These are phyloP conservation scores for Aradus depressus DNA, from an alignment of 2,888 invertebrate genomes.

Conservation along the genomic window DNA sequence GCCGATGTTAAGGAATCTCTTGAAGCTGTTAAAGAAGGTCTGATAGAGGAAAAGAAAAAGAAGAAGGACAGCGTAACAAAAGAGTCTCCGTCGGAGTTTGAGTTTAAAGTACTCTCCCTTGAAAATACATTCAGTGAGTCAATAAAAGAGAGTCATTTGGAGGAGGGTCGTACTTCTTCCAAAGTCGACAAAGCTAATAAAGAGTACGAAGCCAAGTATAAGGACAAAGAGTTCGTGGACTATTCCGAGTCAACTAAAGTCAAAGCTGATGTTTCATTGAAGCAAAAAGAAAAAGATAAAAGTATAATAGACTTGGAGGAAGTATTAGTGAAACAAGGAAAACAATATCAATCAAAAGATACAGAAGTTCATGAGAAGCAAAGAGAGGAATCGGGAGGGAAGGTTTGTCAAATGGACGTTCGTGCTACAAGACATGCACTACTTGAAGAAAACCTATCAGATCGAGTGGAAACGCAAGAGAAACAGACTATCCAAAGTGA, in stretches of 20 bases:
- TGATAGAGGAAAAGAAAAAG: conserved; percentile 54
- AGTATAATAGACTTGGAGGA: conserved; percentile 1
- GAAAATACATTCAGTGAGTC: conserved; percentile 31
- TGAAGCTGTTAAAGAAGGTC: conserved; percentile 56
- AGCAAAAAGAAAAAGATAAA: not conserved
- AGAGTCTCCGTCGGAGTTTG: conserved; percentile 62
- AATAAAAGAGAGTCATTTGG: conserved; percentile 30
- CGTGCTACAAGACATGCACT: not conserved
- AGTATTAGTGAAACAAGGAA: conserved; percentile 6
- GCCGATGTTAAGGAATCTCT: conserved; percentile 60
- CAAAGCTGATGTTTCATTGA: conserved; percentile 6
- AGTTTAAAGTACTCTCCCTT: conserved; percentile 46
- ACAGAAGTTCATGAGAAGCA: not conserved
- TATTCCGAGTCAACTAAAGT: not conserved
- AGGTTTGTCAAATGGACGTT: not conserved
- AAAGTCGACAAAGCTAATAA: conserved; percentile 40
- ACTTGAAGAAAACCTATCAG: conserved; percentile 3
- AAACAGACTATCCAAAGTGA: not conserved
- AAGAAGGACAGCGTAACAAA: conserved; percentile 47
- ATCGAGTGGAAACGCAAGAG: conserved; percentile 1
- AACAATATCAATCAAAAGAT: not conserved
- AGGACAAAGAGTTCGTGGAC: conserved; percentile 4
- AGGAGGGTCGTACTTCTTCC: conserved; percentile 20
- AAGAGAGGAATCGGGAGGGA: not conserved
- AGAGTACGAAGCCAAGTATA: not conserved